Evolutionary conservation across 2,797 vertebrate genomes (phyloP).

Genomic region (Rhabdophis nuchalis): DNA sequence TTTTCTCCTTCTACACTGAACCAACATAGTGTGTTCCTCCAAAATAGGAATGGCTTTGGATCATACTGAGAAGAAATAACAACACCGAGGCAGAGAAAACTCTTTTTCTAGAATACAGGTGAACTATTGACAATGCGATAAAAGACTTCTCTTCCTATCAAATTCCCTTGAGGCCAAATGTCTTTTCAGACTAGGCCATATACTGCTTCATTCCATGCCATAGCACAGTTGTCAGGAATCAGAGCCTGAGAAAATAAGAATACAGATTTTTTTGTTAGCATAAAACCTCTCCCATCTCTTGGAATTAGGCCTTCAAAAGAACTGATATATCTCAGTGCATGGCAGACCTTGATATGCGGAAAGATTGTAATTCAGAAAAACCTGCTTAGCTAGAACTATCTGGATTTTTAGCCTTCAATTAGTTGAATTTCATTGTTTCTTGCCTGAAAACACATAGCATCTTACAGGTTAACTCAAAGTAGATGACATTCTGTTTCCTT

Average conservation of each 20-base stretch:
- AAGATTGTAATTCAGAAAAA: constrained; percentile 18
- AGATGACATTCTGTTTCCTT: constrained; percentile 17
- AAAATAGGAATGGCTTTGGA: neutral
- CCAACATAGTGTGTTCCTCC: neutral
- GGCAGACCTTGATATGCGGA: constrained; percentile 6
- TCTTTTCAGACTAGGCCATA: constrained; percentile 22
- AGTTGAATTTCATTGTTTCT: constrained; percentile 9
- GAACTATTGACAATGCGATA: constrained; percentile 13
- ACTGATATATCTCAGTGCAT: constrained; percentile 10
- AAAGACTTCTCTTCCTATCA: neutral
- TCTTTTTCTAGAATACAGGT: constrained; percentile 21
- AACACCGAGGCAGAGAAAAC: constrained; percentile 14
- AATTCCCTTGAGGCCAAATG: constrained; percentile 25
- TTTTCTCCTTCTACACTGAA: neutral
- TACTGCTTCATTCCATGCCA: neutral
- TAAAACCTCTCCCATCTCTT: neutral
- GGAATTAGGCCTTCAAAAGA: neutral
- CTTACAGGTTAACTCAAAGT: constrained; percentile 40
- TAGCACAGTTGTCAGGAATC: neutral
- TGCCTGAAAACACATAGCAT: constrained; percentile 7
- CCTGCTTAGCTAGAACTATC: neutral
- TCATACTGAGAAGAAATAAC: constrained; percentile 27
- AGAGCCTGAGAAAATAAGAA: constrained; percentile 9
- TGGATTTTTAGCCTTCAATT: constrained; percentile 40
- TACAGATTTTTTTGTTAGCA: constrained; percentile 8